Evolutionary conservation across 2,113 vertebrate genomes (phyloP).

Genomic region (Muntiacus muntjak): DNA sequence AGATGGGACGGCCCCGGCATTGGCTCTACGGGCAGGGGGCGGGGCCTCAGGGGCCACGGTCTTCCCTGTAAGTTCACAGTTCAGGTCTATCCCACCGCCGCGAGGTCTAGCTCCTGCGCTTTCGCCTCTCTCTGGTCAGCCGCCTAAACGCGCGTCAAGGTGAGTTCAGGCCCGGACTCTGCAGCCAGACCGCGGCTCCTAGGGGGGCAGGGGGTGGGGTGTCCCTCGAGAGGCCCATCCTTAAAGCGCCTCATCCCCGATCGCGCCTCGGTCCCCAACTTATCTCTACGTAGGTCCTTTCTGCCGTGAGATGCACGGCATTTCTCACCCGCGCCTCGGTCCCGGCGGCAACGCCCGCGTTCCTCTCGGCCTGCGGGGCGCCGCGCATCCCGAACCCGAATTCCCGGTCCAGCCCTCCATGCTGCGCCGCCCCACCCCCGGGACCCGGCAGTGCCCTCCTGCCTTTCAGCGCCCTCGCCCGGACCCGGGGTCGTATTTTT

Average conservation of each 20-base stretch:
- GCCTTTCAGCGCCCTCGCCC: neutral
- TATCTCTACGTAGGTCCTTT: neutral
- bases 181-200: neutral
- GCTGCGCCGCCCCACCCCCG: neutral
- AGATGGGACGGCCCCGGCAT: neutral
- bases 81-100: neutral
- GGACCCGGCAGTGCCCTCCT: neutral
- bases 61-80: neutral
- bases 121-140: neutral
- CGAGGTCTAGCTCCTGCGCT: neutral
- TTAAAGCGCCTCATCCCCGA: neutral
- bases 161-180: neutral
- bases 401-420: neutral
- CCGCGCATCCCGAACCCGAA: neutral
- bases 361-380: neutral
- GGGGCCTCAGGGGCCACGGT: neutral
- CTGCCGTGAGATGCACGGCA: neutral
- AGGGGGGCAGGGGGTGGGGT: rapidly evolving
- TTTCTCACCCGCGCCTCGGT: neutral
- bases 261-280: neutral
- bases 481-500: constrained; percentile 54
- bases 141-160: neutral
- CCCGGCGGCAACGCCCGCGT: neutral
- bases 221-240: neutral
- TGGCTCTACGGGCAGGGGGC: constrained; percentile 27